Percentiles rank a stretch among this genome's conserved stretches.
These are phyloP conservation scores for Dryobotodes eremita DNA, from an alignment of 2,888 invertebrate species.

Conservation along the genomic window DNA sequence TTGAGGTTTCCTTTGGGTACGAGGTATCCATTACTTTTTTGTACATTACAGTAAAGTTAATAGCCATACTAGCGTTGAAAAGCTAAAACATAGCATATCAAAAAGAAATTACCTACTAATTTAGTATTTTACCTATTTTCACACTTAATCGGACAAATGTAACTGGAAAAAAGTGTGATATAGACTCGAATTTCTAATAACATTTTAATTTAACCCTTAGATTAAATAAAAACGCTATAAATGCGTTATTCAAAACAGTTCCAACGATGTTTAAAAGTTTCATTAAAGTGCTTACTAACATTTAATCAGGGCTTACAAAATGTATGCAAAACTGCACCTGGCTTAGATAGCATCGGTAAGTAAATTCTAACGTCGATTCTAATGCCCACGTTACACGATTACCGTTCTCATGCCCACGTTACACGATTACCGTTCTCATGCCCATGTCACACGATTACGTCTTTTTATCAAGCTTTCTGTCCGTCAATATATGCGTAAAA, in stretches of 20 bases:
- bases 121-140: not conserved
- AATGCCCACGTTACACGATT: constrained; percentile 64
- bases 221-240: not conserved
- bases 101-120: too few species aligned
- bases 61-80: not conserved
- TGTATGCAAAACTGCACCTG: constrained; percentile 78
- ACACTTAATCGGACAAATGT: not conserved
- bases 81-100: not conserved
- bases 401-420: constrained; percentile 31
- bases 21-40: not conserved
- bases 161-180: too few species aligned
- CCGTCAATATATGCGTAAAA: constrained; percentile 51
- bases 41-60: not conserved
- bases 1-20: constrained; percentile 10
- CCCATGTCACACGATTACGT: constrained; percentile 61
- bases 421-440: constrained; percentile 63
- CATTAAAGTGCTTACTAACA: not conserved
- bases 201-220: not conserved
- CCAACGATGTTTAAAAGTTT: constrained; percentile 13
- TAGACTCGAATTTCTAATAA: not conserved
- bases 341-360: constrained; percentile 66
- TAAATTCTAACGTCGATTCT: constrained; percentile 74
- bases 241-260: not conserved
- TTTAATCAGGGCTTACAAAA: constrained; percentile 23
- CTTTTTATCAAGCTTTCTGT: constrained; percentile 32